Evolutionary conservation across 2,797 vertebrate genomes (phyloP).

Genomic region (Chaetophractus vellerosus): DNA sequence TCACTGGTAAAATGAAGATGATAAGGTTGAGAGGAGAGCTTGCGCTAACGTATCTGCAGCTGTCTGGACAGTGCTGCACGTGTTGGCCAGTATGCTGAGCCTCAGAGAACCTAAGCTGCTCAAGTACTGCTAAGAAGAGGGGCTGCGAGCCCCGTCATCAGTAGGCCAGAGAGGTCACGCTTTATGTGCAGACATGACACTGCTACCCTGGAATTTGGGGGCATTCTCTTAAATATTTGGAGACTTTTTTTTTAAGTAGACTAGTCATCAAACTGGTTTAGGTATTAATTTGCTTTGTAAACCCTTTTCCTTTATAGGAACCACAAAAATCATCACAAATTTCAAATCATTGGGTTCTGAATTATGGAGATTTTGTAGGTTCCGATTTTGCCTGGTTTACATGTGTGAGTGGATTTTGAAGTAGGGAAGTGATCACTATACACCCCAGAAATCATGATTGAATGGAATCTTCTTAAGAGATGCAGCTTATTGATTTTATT

Average conservation of each 20-base stretch:
- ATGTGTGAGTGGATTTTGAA: neutral
- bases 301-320: neutral
- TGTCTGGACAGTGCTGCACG: neutral
- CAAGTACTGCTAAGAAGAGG: neutral
- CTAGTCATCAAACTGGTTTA: neutral
- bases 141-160: neutral
- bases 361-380: neutral
- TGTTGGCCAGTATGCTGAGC: neutral
- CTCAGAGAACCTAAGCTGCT: neutral
- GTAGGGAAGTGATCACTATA: neutral
- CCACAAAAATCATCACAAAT: neutral
- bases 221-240: neutral
- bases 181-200: neutral
- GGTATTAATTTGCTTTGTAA: neutral
- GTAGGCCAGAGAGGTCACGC: neutral
- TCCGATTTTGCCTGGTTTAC: neutral
- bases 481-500: neutral
- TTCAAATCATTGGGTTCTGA: neutral
- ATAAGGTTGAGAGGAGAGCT: neutral
- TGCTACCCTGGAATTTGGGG: neutral
- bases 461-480: neutral
- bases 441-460: neutral
- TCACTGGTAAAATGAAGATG: neutral
- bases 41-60: neutral
- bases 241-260: conserved; percentile 29